Base-by-base conservation (phyloP, 2,797 vertebrate genomes). In the Sebastes elongatus region DNA sequence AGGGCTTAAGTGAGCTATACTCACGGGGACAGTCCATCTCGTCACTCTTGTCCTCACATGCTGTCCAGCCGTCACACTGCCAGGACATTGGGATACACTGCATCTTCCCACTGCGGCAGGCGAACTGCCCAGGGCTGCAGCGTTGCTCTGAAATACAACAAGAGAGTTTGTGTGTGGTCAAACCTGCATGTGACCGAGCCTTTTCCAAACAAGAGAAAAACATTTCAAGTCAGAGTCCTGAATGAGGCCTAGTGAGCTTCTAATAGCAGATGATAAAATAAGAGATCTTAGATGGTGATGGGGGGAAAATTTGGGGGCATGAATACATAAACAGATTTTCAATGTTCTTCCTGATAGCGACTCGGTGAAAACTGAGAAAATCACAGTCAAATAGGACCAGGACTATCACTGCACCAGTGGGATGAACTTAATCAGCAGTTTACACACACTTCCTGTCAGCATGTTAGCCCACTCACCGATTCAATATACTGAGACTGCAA, bases 11-110 rank as follows among this genome's bases (percentile, higher is more conserved):
- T 71, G 69, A 66, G 70, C 35, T 52, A 3, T 76, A 96, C 96
- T 95, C 90, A 99, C 98, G 96, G 78, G 98, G 97, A 93, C 99
- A 99, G 95, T 97, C 96, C 62, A 97, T 95, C 93, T 99, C 98
- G 73, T 99, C 99, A 0, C 99, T 99, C 92, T 97, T 95, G 42
- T 99, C 99, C 92, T 99, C 98, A 0, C 99, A 99, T 83, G 97
- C 97, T 4, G 96, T 97, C 98, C 96, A 98, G 52, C 99, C 98
- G 80, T 99, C 98, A 78, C 99, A 99, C 93, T 97, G 96, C 98
- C 98, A 99, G 33, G 92, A 92, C 7, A 97, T 95, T 4, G 99
- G 99, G 93, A 99, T 99, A 94, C 99, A 99, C 92, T 99, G 97
- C 94, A 99, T 97, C 88, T 96, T 96, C 42, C 99, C 98, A 52